Evolutionary conservation across 1,140 invertebrate genomes (phyloP), one percentile per base, ranked within the genome.

Genomic region (Popillia japonica): DNA sequence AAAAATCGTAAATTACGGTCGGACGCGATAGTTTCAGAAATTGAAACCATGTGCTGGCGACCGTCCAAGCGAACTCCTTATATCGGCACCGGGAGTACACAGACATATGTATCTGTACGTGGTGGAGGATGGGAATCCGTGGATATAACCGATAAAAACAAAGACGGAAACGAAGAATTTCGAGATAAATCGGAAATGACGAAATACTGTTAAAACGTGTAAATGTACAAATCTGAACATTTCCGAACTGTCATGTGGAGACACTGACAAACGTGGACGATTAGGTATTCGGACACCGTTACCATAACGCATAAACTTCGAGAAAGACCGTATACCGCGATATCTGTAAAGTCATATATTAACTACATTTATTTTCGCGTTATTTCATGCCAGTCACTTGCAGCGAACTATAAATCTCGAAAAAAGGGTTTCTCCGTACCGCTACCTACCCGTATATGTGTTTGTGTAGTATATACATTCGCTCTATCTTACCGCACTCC

Each of bases 281-380:
- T 55, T 55, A 17, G 48, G 17, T 55, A 55, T 55, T 55, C 48
- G 48, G 48, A 55, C 48, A 55, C 48, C 14, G 14, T 17, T 55
- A 17, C 48, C 48, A 55, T 17, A 55, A 55, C 17, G 44, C 27
- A 34, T 48, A 55, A 14, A 55, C 48, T 17, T 55, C 48, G 48
- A 34, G 27, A 34, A 34, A 55, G 17, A 55, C 48, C 48, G n/a
- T n/a, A 14, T 14, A 55, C 14, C 42, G 4, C 48, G 48, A 14
- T 55, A 55, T 55, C 48, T 55, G 17, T 55, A 55, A 55, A 55
- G 48, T 55, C 48, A 55, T 55, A 55, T 55, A 55, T 55, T 55
- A 55, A 55, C 14, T 55, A 55, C 48, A 55, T 55, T 55, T 55
- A 55, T 55, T 55, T 55, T 17, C 17, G 48, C 48, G 48, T 55